Conservation (phyloP, 1,140 invertebrate genomes). For the Danaus melanippus region DNA sequence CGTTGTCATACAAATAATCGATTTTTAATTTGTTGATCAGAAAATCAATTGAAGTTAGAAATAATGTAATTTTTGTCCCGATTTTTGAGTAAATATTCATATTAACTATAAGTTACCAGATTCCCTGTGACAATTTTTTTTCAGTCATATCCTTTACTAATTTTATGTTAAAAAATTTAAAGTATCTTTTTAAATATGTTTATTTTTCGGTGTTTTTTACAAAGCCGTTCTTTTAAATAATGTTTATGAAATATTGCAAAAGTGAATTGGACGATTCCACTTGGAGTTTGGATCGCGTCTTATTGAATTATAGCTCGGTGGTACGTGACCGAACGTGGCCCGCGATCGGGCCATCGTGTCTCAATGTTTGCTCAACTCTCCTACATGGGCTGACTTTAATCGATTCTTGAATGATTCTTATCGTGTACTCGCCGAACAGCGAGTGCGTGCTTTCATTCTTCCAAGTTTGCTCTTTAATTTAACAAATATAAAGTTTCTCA, state of each 20-base stretch:
- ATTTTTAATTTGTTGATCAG: no score
- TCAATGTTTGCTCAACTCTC: conserved; percentile 48
- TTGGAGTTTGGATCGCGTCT: conserved; percentile 45
- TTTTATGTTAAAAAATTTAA: neutral
- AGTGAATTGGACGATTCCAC: conserved; percentile 41
- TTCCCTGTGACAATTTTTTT: no score
- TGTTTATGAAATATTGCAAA: conserved; percentile 22
- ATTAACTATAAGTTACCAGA: no score
- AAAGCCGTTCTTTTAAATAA: conserved; percentile 17
- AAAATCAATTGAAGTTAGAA: no score
- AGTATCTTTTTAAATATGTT: no score
- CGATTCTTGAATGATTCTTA: conserved; percentile 50
- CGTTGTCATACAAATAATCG: no score
- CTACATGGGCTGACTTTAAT: conserved; percentile 55
- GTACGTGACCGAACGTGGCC: conserved; percentile 41
- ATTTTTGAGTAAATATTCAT: no score
- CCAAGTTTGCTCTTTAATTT: no score
- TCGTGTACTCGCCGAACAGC: conserved; percentile 25
- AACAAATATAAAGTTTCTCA: no score
- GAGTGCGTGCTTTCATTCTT: conserved; percentile 20
- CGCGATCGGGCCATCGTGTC: conserved; percentile 37
- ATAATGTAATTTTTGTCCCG: no score
- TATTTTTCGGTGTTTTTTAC: conserved; percentile 1
- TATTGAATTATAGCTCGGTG: conserved; percentile 56
- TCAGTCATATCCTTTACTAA: neutral